Evolutionary conservation across 2,888 invertebrate species (phyloP), one percentile per base, ranked within the genome.

Genomic region (Eilema sororculum): DNA sequence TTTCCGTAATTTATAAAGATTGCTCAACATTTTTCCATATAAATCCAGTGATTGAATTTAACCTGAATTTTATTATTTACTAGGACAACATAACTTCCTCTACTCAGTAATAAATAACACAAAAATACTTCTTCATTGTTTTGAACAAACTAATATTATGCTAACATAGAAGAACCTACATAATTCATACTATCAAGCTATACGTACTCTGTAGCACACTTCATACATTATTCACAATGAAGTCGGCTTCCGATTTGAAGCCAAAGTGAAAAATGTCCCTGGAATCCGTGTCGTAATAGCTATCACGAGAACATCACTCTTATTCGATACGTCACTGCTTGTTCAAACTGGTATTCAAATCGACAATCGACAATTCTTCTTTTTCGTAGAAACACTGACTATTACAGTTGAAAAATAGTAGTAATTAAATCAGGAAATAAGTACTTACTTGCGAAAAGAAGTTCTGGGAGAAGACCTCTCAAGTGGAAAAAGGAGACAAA

Each of bases 231-330:
- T 89, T 89, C 86, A 86, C 79, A 87, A 86, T 88, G 84, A 87
- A 87, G 84, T 87, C 83, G 84, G 84, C 78, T 81, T 79, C 84
- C 86, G 86, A 88, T 52, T 52, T 52, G 52, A 52, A 52, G 52
- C 52, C 88, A 78, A 82, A 81, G 83, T 87, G 86, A 88, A 88
- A 90, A 90, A 89, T 86, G 84, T 85, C 77, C 78, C 81, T 77
- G 72, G 75, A 76, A 78, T 77, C 74, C 72, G 77, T 79, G 78
- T 78, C 80, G 77, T 68, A 41, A 67, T 62, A 72, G 69, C 81
- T 83, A 85, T 79, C 75, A 73, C 70, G 66, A 68, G 69, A 28
- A 79, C 81, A 86, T 85, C 83, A 81, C 69, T 84, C 84, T 85
- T 83, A 71, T 82, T 81, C 82, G 79, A 82, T 78, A 69, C 78